Evolutionary conservation across 1,140 invertebrate genomes (phyloP).

Genomic region (Drosophila asahinai): DNA sequence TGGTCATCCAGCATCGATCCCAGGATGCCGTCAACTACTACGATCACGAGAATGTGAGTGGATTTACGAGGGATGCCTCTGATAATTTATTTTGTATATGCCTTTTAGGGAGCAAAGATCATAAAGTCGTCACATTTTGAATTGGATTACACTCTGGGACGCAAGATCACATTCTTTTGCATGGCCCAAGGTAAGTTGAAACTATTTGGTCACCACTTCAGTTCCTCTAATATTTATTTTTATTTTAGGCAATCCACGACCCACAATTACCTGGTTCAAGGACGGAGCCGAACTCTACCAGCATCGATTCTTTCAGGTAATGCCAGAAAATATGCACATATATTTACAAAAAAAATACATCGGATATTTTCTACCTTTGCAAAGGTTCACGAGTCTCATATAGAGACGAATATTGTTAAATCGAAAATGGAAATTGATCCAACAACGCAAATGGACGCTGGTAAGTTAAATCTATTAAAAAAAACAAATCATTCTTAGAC

Average conservation of each 20-base stretch:
- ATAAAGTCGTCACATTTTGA: slow-evolving; percentile 95
- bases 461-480: slow-evolving; percentile 81
- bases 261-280: slow-evolving; percentile 96
- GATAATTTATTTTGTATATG: neutral
- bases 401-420: slow-evolving; percentile 92
- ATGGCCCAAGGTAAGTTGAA: slow-evolving; percentile 88
- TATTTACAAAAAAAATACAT: too few species aligned
- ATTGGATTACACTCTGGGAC: slow-evolving; percentile 95
- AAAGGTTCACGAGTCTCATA: slow-evolving; percentile 94
- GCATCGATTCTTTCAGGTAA: slow-evolving; percentile 94
- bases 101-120: slow-evolving; percentile 93
- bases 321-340: too few species aligned
- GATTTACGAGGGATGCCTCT: too few species aligned
- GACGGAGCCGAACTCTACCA: slow-evolving; percentile 95
- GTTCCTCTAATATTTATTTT: too few species aligned
- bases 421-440: slow-evolving; percentile 97
- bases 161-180: slow-evolving; percentile 96
- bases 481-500: too few species aligned
- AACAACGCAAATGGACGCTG: slow-evolving; percentile 96
- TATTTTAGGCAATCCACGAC: slow-evolving; percentile 88
- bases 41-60: slow-evolving; percentile 90
- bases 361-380: neutral
- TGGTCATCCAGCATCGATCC: slow-evolving; percentile 88
- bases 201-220: neutral
- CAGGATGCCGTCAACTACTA: slow-evolving; percentile 89